Percentiles rank a stretch among this genome's conserved stretches.
phyloP scores from a whole-genome alignment of 2,113 vertebrate genomes.

The Plestiodon gilberti region DNA sequence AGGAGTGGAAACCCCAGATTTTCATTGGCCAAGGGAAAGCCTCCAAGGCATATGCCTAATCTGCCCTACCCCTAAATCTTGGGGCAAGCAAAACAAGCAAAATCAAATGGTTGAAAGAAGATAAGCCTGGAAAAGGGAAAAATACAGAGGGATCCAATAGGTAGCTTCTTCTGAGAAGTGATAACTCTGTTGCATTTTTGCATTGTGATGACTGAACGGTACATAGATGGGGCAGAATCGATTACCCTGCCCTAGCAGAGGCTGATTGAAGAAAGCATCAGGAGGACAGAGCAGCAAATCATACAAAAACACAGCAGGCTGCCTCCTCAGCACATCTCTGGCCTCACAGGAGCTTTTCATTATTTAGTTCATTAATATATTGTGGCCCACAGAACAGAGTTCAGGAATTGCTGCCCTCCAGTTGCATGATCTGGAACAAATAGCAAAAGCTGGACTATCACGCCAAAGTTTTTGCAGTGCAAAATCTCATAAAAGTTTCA shows the following conservation, averaged over 20 bases:
- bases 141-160: not conserved
- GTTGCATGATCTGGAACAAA: not conserved
- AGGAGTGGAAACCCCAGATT: not conserved
- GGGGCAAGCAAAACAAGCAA: not conserved
- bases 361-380: not conserved
- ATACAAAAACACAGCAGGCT: too few species aligned
- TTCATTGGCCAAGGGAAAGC: not conserved
- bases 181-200: not conserved
- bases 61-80: not conserved
- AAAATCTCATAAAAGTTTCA: slow-evolving; percentile 58
- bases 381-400: not conserved
- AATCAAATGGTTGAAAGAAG: not conserved
- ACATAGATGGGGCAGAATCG: too few species aligned
- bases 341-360: not conserved
- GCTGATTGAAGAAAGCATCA: too few species aligned
- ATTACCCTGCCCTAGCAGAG: too few species aligned
- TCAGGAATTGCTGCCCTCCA: not conserved
- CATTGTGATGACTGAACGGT: too few species aligned
- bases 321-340: not conserved
- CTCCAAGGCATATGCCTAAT: not conserved
- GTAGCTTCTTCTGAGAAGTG: not conserved
- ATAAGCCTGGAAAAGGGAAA: too few species aligned
- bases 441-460: not conserved
- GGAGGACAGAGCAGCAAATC: too few species aligned
- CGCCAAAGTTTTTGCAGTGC: slow-evolving; percentile 29